Percentiles rank a stretch among this genome's conserved stretches.
phyloP scores from a whole-genome alignment of 2,113 vertebrate species.

The Tamias sibiricus region DNA sequence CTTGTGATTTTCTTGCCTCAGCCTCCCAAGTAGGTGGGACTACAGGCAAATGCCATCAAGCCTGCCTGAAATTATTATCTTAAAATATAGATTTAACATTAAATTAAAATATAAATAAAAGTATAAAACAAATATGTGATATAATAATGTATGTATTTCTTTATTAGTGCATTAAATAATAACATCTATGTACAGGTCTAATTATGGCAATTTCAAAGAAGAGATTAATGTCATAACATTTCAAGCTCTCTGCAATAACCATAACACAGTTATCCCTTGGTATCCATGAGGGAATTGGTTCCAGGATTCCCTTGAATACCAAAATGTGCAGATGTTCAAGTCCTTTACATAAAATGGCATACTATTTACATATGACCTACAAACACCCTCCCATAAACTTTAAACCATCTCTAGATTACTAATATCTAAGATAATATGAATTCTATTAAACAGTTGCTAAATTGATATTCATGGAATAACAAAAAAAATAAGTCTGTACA shows the following conservation, averaged over 20 bases:
- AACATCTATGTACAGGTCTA: not conserved
- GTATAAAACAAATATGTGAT: not conserved
- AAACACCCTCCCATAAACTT: not conserved
- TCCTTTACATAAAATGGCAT: not conserved
- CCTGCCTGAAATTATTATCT: not conserved
- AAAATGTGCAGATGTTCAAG: not conserved
- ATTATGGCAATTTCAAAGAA: not conserved
- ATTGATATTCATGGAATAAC: not conserved
- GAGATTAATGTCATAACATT: not conserved
- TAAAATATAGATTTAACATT: too few species aligned
- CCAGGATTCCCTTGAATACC: not conserved
- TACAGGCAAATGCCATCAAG: not conserved
- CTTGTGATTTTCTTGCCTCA: not conserved
- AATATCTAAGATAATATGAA: not conserved
- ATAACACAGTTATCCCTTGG: not conserved
- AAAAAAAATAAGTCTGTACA: not conserved
- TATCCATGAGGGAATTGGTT: not conserved
- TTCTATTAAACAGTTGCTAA: not conserved
- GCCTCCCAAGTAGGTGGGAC: not conserved
- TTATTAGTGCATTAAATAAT: not conserved
- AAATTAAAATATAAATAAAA: not conserved
- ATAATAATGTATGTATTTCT: not conserved
- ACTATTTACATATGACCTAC: not conserved
- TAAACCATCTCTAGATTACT: not conserved
- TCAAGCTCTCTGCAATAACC: not conserved